Conservation (phyloP, 1,140 invertebrate species). For the Drosophila busckii region DNA sequence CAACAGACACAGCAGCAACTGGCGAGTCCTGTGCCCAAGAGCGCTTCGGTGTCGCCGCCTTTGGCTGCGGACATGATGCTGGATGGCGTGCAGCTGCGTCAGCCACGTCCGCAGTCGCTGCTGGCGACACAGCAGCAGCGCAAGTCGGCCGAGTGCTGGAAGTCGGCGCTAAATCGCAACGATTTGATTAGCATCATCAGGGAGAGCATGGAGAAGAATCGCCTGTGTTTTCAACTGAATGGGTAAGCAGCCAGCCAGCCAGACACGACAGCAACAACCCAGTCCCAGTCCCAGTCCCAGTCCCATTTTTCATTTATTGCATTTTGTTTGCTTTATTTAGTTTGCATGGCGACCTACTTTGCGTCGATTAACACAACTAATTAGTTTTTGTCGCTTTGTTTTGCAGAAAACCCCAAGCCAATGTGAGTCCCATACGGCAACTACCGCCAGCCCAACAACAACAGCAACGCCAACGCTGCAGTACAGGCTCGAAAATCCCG, state of each 20-base stretch:
- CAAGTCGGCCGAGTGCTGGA: conserved; percentile 76
- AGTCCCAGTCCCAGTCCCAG: too few relatives aligned
- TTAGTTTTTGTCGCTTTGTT: conserved; percentile 11
- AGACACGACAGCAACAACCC: neutral
- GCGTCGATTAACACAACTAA: conserved; percentile 2
- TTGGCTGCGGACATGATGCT: conserved; percentile 56
- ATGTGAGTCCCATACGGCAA: conserved; percentile 78
- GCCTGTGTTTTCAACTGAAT: conserved; percentile 88
- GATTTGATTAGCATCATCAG: conserved; percentile 92
- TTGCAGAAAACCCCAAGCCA: conserved; percentile 78
- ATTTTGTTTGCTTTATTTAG: conserved; percentile 1
- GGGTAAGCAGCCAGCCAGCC: conserved; percentile 80
- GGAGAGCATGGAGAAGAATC: conserved; percentile 95
- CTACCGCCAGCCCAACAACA: conserved; percentile 68
- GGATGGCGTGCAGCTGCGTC: conserved; percentile 69
- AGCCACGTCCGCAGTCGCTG: conserved; percentile 58
- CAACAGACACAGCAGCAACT: conserved; percentile 27
- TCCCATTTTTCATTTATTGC: neutral
- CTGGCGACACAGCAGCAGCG: conserved; percentile 54
- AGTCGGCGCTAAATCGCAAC: conserved; percentile 86
- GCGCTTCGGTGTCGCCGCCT: conserved; percentile 47
- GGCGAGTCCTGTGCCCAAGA: conserved; percentile 32
- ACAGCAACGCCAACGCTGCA: conserved; percentile 73
- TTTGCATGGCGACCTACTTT: neutral
- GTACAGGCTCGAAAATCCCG: conserved; percentile 78